A percentile compares a stretch with the other conserved stretches of the same genome.
Conservation (phyloP, 2,113 vertebrate genomes). For the Dicentrarchus labrax region DNA sequence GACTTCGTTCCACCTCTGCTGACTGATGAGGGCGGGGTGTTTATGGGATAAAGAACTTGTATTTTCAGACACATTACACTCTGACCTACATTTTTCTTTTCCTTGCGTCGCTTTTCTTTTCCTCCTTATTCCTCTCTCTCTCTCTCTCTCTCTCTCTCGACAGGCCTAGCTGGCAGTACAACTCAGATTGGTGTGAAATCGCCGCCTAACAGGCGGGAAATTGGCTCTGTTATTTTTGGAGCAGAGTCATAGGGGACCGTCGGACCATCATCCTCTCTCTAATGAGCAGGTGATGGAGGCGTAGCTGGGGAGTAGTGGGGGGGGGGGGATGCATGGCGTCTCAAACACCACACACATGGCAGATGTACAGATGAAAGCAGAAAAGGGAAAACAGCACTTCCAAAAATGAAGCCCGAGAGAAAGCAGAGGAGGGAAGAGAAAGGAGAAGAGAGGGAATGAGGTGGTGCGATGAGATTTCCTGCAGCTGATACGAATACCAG, state of each 20-base stretch:
- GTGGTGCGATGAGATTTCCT: slow-evolving; percentile 10
- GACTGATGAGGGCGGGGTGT: slow-evolving; percentile 12
- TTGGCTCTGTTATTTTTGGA: slow-evolving; percentile 87
- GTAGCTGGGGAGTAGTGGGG: slow-evolving; percentile 59
- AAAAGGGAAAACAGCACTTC: neutral
- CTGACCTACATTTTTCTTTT: slow-evolving; percentile 59
- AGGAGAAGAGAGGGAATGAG: neutral
- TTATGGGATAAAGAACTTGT: slow-evolving; percentile 31
- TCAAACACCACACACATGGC: slow-evolving; percentile 51
- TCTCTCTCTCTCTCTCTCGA: slow-evolving; percentile 42
- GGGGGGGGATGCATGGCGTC: slow-evolving; percentile 26
- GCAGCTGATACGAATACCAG: slow-evolving; percentile 16
- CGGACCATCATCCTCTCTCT: slow-evolving; percentile 80
- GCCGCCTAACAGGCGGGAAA: slow-evolving; percentile 84
- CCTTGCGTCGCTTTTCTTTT: slow-evolving; percentile 42
- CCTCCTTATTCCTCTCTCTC: slow-evolving; percentile 16
- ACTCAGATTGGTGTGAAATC: slow-evolving; percentile 88
- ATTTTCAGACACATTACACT: slow-evolving; percentile 52
- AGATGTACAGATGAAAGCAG: slow-evolving; percentile 47
- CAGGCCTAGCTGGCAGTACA: slow-evolving; percentile 67
- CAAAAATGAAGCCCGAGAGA: slow-evolving; percentile 2
- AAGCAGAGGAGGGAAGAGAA: slow-evolving; percentile 7
- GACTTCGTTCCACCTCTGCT: neutral
- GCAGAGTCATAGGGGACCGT: slow-evolving; percentile 78
- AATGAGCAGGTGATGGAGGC: slow-evolving; percentile 83